phyloP scores from a whole-genome alignment of 2,113 vertebrate genomes.

The Campylomormyrus numenius region DNA sequence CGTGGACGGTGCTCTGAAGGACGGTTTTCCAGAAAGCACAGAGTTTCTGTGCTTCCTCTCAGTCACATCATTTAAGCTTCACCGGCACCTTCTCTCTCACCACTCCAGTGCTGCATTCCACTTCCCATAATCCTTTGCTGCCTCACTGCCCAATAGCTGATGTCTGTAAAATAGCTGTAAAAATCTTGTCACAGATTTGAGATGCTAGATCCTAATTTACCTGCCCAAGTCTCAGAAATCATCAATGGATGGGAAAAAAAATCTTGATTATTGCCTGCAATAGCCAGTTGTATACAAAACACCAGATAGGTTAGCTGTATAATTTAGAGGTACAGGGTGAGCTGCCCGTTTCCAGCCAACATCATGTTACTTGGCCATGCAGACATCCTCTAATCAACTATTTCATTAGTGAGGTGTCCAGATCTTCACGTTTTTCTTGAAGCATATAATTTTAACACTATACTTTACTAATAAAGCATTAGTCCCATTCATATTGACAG shows the following conservation, averaged over 20 bases:
- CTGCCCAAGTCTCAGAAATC: neutral
- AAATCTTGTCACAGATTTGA: neutral
- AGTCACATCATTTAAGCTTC: slow-evolving; percentile 42
- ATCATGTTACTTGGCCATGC: neutral
- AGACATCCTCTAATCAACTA: neutral
- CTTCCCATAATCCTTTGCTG: neutral
- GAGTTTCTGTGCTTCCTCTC: slow-evolving; percentile 25
- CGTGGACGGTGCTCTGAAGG: slow-evolving; percentile 63
- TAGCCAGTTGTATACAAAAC: neutral
- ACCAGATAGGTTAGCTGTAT: neutral
- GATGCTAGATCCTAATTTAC: neutral
- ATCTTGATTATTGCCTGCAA: neutral
- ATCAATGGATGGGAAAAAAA: no score
- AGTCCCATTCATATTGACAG: neutral
- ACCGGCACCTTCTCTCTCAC: neutral
- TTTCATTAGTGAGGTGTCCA: neutral
- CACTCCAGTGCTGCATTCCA: neutral
- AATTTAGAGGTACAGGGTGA: neutral
- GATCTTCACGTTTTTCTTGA: neutral
- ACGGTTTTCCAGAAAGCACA: slow-evolving; percentile 76
- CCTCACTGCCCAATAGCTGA: neutral
- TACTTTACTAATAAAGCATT: neutral
- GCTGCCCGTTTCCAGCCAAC: neutral
- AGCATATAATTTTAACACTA: neutral
- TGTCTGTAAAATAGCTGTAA: neutral